Evolutionary conservation across 2,888 invertebrate species (phyloP), one percentile per base, ranked within the genome.

Genomic region (Nezara viridula): DNA sequence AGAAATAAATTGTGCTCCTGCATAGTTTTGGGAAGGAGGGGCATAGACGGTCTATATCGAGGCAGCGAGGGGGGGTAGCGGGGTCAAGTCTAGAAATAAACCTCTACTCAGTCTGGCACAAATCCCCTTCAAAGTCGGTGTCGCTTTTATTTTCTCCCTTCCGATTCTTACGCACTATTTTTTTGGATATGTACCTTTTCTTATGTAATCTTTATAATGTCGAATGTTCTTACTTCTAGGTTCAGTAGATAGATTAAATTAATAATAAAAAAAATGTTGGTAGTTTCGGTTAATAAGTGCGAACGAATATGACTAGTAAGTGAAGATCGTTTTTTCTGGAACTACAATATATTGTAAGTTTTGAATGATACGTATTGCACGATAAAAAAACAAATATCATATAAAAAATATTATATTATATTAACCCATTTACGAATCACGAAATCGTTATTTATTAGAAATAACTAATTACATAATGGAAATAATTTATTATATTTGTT

Each of bases 51-150:
- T 73, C 66, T 73, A 73, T 73, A 73, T 73, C 66, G 66, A 66
- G 66, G 27, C 16, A 55, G 55, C 55, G 7, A 21, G 19, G 60
- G 77, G 77, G 40, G 73, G 77, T 81, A 44, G 44, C 10, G 81
- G 81, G 81, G 81, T 81, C 81, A 81, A 12, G 81, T 81, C 81
- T 47, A 81, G 81, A 81, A 81, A 81, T 81, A 81, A 81, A 44
- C n/a, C n/a, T 44, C 81, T 40, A 81, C 81, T 81, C 81, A 81
- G 81, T 81, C 81, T 81, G 44, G 12, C 44, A n/a, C 44, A 81
- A 81, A 81, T 81, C 66, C 66, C 66, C 66, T 37, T 73, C 66
- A 32, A 60, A 73, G 66, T 37, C 66, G 37, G 66, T 73, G 32
- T 73, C 66, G 0, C 6, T 73, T 37, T 73, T 73, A 37, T 73